Conservation (phyloP, 1,140 invertebrate species). For the Zaprionus taronus region DNA sequence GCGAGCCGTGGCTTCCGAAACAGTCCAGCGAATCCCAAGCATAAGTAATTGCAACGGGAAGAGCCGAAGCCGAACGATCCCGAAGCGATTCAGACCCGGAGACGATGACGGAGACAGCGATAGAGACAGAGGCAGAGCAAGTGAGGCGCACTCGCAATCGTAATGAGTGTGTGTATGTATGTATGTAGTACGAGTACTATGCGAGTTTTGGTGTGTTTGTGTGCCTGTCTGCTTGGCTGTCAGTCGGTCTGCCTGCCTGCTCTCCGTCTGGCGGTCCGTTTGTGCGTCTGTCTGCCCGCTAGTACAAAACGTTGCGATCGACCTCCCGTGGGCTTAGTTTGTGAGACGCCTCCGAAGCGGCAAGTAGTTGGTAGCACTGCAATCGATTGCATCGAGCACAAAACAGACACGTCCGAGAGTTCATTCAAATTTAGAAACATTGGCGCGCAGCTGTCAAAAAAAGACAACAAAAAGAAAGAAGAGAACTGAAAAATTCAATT, state of each 20-base stretch:
- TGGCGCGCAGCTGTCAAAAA: constrained; percentile 40
- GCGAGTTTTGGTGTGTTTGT: background rate
- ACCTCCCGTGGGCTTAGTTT: constrained; percentile 79
- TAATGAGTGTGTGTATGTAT: constrained; percentile 41
- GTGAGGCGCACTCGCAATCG: constrained; percentile 22
- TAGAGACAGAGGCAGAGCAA: constrained; percentile 20
- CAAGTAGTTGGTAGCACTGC: constrained; percentile 71
- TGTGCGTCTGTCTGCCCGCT: constrained; percentile 11
- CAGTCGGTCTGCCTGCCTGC: constrained; percentile 5
- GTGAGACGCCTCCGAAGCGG: constrained; percentile 77
- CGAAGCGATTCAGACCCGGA: constrained; percentile 40
- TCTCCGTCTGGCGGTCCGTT: background rate
- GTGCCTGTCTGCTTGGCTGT: background rate
- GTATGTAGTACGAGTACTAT: constrained; percentile 13
- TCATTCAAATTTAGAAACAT: constrained; percentile 59
- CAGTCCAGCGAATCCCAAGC: constrained; percentile 23
- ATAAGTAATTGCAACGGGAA: constrained; percentile 65
- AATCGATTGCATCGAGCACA: constrained; percentile 36
- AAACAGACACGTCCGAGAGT: constrained; percentile 27
- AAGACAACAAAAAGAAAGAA: constrained; percentile 1
- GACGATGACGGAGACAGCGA: constrained; percentile 13
- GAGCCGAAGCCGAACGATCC: constrained; percentile 49
- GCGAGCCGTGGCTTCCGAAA: constrained; percentile 54
- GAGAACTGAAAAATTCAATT: constrained; percentile 21
- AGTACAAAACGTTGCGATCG: constrained; percentile 77